Percentiles rank a stretch among this genome's conserved stretches.
These are phyloP conservation scores for Abrostola tripartita DNA, from an alignment of 2,888 invertebrate genomes.

Conservation along the genomic window DNA sequence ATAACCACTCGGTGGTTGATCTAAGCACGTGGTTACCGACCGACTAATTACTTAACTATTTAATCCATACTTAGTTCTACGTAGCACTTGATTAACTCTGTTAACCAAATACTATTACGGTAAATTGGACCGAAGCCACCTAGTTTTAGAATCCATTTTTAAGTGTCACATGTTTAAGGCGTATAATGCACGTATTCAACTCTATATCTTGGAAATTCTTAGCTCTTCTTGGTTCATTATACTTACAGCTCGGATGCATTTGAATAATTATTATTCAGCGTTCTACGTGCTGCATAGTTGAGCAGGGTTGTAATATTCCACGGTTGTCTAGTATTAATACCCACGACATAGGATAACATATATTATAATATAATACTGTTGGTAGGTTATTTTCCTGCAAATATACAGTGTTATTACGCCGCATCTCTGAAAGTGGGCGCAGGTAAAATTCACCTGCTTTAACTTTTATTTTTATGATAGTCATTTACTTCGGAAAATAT, in stretches of 20 bases:
- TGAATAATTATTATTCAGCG: constrained; percentile 52
- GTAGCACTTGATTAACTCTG: constrained; percentile 35
- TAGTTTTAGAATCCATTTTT: constrained; percentile 19
- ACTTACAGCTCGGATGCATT: constrained; percentile 48
- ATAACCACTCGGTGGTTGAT: constrained; percentile 9
- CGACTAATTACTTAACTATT: constrained; percentile 44
- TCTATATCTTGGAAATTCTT: constrained; percentile 45
- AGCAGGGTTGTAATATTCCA: constrained; percentile 21
- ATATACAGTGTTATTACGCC: constrained; percentile 7
- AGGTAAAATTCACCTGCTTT: constrained; percentile 17
- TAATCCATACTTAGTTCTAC: constrained; percentile 34
- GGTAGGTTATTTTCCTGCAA: constrained; percentile 8
- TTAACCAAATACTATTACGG: constrained; percentile 12
- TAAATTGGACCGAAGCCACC: constrained; percentile 16
- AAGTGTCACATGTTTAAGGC: constrained; percentile 5
- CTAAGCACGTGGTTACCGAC: constrained; percentile 22
- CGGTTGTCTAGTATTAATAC: constrained; percentile 1
- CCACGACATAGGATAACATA: constrained; percentile 3
- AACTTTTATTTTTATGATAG: background rate
- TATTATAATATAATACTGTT: constrained; percentile 5
- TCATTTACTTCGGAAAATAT: background rate
- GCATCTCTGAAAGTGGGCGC: background rate
- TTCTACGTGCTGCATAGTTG: constrained; percentile 28
- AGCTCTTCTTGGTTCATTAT: constrained; percentile 51
- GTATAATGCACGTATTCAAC: constrained; percentile 30